phyloP scores from a whole-genome alignment of 2,113 vertebrate genomes.

The Blennius ocellaris region DNA sequence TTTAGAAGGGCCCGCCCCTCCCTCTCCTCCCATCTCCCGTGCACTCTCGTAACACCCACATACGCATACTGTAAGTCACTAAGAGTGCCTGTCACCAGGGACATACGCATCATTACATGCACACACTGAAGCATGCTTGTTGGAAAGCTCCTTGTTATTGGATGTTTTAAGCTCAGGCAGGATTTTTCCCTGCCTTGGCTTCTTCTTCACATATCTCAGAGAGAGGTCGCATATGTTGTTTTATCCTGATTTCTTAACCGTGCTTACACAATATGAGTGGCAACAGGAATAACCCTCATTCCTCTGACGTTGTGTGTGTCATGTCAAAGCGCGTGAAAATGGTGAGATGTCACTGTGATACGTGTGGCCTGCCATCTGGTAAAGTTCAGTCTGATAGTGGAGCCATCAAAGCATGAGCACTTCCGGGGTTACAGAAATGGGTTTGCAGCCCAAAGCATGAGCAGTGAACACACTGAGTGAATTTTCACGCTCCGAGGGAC shows the following conservation, averaged over 20 bases:
- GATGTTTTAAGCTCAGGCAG: constrained; percentile 26
- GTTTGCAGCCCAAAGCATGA: too few species aligned
- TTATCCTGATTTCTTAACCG: constrained; percentile 7
- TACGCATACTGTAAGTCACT: constrained; percentile 68
- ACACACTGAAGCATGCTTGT: constrained; percentile 47
- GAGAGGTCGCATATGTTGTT: background rate
- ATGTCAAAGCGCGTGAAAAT: background rate
- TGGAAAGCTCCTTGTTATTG: constrained; percentile 47
- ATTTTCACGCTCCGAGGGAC: too few species aligned
- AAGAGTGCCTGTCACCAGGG: constrained; percentile 68
- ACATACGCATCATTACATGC: constrained; percentile 58
- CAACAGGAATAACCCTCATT: constrained; percentile 9
- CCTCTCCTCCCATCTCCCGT: constrained; percentile 49
- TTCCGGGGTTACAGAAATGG: too few species aligned
- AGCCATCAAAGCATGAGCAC: too few species aligned
- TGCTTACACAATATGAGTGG: constrained; percentile 11
- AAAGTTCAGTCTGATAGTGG: too few species aligned
- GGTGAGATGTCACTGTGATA: too few species aligned
- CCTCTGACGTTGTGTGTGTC: constrained; percentile 16
- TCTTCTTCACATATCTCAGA: constrained; percentile 17
- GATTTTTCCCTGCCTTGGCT: constrained; percentile 22
- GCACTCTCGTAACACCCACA: constrained; percentile 65
- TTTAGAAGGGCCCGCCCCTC: constrained; percentile 65
- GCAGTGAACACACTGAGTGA: too few species aligned
- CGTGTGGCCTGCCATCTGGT: too few species aligned